Evolutionary conservation across 2,888 invertebrate genomes (phyloP).

Genomic region (Quadroppia sp.): DNA sequence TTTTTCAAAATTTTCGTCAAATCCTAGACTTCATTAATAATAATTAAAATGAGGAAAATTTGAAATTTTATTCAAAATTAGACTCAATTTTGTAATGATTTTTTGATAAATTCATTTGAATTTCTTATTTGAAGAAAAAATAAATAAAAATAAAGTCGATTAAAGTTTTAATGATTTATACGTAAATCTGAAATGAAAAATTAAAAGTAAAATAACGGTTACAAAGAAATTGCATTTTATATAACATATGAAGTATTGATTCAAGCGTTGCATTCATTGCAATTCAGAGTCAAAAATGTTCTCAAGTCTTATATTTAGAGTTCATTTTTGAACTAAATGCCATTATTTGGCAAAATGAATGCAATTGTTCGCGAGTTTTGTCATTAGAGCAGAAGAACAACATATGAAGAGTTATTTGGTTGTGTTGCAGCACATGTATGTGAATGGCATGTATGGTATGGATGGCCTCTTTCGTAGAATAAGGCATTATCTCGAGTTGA

Average conservation of each 20-base stretch:
- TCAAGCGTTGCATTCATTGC: background rate
- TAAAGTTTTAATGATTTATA: slow-evolving; percentile 2
- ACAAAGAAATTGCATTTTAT: background rate
- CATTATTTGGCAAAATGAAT: slow-evolving; percentile 19
- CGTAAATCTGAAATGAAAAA: background rate
- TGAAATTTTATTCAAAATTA: background rate
- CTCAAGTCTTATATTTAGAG: slow-evolving; percentile 10
- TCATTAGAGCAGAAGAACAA: background rate
- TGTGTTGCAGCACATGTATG: slow-evolving; percentile 7
- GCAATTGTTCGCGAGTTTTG: slow-evolving; percentile 10
- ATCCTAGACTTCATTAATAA: slow-evolving; percentile 14
- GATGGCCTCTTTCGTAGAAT: slow-evolving; percentile 35
- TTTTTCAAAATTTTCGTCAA: background rate
- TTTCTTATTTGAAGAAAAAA: background rate
- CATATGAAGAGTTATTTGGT: background rate
- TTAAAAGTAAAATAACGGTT: background rate
- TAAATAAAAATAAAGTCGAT: background rate
- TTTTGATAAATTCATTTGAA: background rate
- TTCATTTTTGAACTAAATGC: background rate
- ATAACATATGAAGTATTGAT: background rate
- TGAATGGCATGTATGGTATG: background rate
- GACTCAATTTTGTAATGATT: background rate
- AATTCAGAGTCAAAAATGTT: background rate
- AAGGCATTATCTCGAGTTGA: slow-evolving; percentile 6
- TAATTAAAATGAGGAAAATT: background rate